Evolutionary conservation across 2,888 invertebrate genomes (phyloP).

Genomic region (Psococerastis gibbosa): DNA sequence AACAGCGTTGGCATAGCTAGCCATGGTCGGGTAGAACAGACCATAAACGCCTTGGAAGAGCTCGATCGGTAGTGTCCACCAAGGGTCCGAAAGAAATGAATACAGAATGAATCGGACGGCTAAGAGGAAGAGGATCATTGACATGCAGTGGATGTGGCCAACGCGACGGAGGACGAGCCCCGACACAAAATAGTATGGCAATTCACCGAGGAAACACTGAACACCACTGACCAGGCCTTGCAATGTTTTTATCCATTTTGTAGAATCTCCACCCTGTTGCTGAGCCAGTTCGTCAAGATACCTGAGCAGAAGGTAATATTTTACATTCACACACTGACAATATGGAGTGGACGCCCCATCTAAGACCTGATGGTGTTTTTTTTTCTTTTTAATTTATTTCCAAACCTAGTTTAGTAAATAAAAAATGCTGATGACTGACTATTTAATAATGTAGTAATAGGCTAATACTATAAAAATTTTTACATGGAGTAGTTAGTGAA

Average conservation of each 20-base stretch:
- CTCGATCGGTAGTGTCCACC: constrained; percentile 73
- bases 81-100: constrained; percentile 57
- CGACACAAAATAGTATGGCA: constrained; percentile 73
- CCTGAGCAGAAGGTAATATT: constrained; percentile 12
- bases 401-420: no score
- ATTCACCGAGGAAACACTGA: constrained; percentile 66
- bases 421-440: no score
- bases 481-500: no score
- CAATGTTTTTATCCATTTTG: constrained; percentile 45
- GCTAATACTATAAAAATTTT: no score
- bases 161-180: constrained; percentile 25
- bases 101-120: constrained; percentile 66
- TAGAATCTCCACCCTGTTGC: constrained; percentile 25
- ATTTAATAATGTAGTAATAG: no score
- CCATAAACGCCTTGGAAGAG: constrained; percentile 74
- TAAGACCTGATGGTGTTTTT: no score
- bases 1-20: constrained; percentile 67
- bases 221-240: constrained; percentile 55
- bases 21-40: constrained; percentile 72
- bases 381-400: no score
- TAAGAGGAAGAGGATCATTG: constrained; percentile 57
- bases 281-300: constrained; percentile 45
- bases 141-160: constrained; percentile 69
- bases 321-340: constrained; percentile 26
- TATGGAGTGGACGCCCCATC: no score